A percentile compares a stretch with the other conserved stretches of the same genome.
These are phyloP conservation scores for Acanthoscelides obtectus DNA, from an alignment of 2,888 invertebrate genomes.

Conservation along the genomic window DNA sequence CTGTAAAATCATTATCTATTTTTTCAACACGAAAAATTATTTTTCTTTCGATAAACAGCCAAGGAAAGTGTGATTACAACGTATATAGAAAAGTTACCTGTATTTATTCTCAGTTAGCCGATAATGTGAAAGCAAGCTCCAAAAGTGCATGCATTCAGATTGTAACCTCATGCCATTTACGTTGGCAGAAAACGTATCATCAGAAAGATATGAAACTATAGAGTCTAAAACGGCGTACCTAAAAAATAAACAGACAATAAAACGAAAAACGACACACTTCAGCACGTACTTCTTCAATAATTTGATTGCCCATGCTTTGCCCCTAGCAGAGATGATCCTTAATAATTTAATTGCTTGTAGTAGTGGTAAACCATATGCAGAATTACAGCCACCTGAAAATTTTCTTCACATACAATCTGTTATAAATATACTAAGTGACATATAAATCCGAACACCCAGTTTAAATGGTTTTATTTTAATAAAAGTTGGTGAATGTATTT, in stretches of 20 bases:
- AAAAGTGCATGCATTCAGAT: slow-evolving; percentile 59
- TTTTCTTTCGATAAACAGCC: too few species aligned
- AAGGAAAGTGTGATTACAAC: too few species aligned
- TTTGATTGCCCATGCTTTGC: slow-evolving; percentile 50
- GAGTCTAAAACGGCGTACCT: slow-evolving; percentile 53
- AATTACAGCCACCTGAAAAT: slow-evolving; percentile 10
- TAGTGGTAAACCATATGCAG: slow-evolving; percentile 64
- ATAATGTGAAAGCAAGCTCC: slow-evolving; percentile 54
- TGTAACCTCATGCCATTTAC: slow-evolving; percentile 56
- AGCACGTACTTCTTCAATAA: slow-evolving; percentile 50
- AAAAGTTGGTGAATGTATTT: too few species aligned
- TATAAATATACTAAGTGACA: too few species aligned
- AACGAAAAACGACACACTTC: background rate
- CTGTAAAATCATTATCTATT: too few species aligned
- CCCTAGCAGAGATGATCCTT: slow-evolving; percentile 64
- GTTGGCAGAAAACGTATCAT: slow-evolving; percentile 49
- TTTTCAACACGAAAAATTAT: too few species aligned
- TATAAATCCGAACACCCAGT: too few species aligned
- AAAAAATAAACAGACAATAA: slow-evolving; percentile 16
- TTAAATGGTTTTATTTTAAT: too few species aligned
- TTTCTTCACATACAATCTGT: too few species aligned
- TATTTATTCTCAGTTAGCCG: slow-evolving; percentile 50
- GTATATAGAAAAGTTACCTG: too few species aligned
- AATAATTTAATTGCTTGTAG: slow-evolving; percentile 68
- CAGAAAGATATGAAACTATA: slow-evolving; percentile 54